Percentiles rank a stretch among this genome's conserved stretches.
Conservation (phyloP, 2,797 vertebrate species). For the Crenichthys baileyi region DNA sequence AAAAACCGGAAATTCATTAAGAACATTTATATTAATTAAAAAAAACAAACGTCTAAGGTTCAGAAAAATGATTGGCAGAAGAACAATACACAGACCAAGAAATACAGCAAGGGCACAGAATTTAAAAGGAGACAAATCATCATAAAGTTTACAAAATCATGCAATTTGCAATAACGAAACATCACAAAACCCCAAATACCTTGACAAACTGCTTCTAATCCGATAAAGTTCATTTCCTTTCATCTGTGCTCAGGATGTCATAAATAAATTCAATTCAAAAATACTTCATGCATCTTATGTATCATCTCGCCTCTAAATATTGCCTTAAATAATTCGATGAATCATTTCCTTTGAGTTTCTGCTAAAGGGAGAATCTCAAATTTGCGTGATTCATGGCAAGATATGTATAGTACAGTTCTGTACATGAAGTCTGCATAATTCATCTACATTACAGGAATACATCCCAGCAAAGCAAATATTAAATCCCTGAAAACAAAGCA, state of each 20-base stretch:
- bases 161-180: background rate
- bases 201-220: background rate
- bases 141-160: background rate
- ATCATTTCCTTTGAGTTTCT: conserved; percentile 37
- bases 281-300: conserved; percentile 7
- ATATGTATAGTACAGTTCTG: conserved; percentile 4
- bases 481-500: conserved; percentile 43
- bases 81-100: background rate
- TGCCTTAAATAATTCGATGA: conserved; percentile 17
- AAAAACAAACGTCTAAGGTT: too few relatives aligned
- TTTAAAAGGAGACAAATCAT: background rate
- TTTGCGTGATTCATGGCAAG: conserved; percentile 46
- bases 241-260: conserved; percentile 12
- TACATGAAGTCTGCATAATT: conserved; percentile 47
- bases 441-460: conserved; percentile 40
- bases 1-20: too few relatives aligned
- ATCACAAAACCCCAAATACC: background rate
- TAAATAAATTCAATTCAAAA: too few relatives aligned
- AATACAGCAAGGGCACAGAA: background rate
- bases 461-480: conserved; percentile 55
- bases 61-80: too few relatives aligned
- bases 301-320: conserved; percentile 21
- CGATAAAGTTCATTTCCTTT: conserved; percentile 11
- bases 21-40: too few relatives aligned
- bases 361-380: conserved; percentile 43